These are phyloP conservation scores for Sphenodon punctatus DNA, from an alignment of 2,797 vertebrate species.

Conservation along the genomic window DNA sequence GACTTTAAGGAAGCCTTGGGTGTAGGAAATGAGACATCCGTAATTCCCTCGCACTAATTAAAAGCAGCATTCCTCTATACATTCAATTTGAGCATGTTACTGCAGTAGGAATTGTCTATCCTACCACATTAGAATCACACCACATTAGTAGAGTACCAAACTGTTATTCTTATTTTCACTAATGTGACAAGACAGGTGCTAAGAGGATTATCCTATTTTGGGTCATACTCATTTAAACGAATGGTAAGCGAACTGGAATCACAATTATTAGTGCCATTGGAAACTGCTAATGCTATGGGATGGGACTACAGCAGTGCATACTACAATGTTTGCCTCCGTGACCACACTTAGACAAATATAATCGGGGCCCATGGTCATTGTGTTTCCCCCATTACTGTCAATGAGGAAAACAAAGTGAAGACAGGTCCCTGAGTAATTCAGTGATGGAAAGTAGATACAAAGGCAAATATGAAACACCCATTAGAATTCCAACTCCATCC, in stretches of 20 bases:
- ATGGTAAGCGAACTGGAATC: background rate
- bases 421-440: too few relatives aligned
- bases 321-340: too few relatives aligned
- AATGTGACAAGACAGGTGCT: background rate
- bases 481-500: too few relatives aligned
- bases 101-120: conserved; percentile 17
- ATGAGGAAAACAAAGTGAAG: too few relatives aligned
- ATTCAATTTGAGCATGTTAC: conserved; percentile 28
- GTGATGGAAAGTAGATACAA: too few relatives aligned
- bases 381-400: too few relatives aligned
- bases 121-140: conserved; percentile 33
- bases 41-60: background rate
- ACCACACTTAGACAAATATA: too few relatives aligned
- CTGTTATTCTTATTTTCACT: background rate
- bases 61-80: background rate
- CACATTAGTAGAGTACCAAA: background rate
- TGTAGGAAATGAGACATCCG: conserved; percentile 23
- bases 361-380: too few relatives aligned
- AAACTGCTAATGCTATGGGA: background rate
- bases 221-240: background rate
- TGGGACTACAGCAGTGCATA: too few relatives aligned
- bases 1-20: conserved; percentile 47
- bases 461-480: too few relatives aligned
- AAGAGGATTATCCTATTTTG: background rate
- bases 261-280: background rate